These are phyloP conservation scores for Acanthornis magna DNA, from an alignment of 2,797 vertebrate genomes.

Conservation along the genomic window DNA sequence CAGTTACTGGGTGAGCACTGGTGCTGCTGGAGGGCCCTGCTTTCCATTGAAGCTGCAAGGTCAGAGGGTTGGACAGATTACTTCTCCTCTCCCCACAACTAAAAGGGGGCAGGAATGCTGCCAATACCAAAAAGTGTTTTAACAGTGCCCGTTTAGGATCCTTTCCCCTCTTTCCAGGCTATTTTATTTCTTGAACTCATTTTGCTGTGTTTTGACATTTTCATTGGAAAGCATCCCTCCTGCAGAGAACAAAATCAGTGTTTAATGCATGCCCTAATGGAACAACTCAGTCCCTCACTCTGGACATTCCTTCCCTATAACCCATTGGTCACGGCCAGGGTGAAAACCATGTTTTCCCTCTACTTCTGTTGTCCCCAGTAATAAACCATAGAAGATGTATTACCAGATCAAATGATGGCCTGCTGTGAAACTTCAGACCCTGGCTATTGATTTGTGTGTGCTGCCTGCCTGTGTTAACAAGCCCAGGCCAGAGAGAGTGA, in stretches of 20 bases:
- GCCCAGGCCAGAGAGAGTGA: not conserved
- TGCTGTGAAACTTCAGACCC: conserved; percentile 1
- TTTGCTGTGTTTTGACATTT: not conserved
- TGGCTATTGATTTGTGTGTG: not conserved
- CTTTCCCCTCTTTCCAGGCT: not conserved
- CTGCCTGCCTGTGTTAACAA: not conserved
- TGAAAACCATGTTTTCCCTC: not conserved
- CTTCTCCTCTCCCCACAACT: not conserved
- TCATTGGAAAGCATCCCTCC: not conserved
- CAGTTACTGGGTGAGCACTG: not conserved
- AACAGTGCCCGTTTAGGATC: not conserved
- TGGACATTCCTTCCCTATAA: not conserved
- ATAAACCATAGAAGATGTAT: not conserved
- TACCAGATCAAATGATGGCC: not conserved
- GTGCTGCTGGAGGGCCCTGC: not conserved
- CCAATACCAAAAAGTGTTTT: too few relatives aligned
- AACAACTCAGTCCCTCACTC: not conserved
- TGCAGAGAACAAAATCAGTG: not conserved
- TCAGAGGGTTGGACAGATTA: not conserved
- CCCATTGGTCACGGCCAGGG: not conserved
- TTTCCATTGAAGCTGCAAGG: not conserved
- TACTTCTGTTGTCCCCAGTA: not conserved
- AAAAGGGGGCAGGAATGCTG: not conserved
- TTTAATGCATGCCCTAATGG: not conserved
- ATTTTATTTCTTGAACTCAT: not conserved